Percentiles rank a stretch among this genome's conserved stretches.
These are phyloP conservation scores for Tuberolachnus salignus DNA, from an alignment of 2,888 invertebrate species.

Conservation along the genomic window DNA sequence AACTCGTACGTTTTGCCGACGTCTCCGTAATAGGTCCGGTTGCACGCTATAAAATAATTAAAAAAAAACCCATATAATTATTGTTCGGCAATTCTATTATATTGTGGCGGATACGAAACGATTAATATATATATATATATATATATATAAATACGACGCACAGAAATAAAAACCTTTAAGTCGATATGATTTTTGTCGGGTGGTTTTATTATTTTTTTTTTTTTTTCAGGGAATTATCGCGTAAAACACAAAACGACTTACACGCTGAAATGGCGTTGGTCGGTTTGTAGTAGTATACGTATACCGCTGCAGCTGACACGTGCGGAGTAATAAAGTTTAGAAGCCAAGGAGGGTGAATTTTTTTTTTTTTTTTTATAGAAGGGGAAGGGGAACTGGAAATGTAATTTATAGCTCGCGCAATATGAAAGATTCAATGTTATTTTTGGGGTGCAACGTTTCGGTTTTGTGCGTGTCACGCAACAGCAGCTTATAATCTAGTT, in stretches of 20 bases:
- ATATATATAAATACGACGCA: no score
- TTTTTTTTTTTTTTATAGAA: no score
- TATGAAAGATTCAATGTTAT: slow-evolving; percentile 18
- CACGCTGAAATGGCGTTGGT: background rate
- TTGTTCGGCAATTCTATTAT: background rate
- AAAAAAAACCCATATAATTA: background rate
- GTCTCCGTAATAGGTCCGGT: slow-evolving; percentile 88
- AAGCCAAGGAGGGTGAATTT: background rate
- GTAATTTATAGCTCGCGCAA: slow-evolving; percentile 32
- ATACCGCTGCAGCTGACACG: slow-evolving; percentile 1
- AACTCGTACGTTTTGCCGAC: slow-evolving; percentile 85
- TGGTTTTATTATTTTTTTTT: no score
- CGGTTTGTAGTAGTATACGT: background rate
- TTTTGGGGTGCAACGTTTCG: background rate
- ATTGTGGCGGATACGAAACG: background rate
- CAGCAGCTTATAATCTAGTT: slow-evolving; percentile 35
- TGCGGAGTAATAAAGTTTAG: slow-evolving; percentile 11
- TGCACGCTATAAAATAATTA: slow-evolving; percentile 72
- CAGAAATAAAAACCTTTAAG: slow-evolving; percentile 5
- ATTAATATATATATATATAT: no score
- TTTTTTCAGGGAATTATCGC: background rate
- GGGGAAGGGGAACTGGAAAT: background rate
- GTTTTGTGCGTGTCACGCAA: slow-evolving; percentile 34
- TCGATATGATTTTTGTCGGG: background rate
- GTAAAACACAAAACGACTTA: background rate